Conservation (phyloP, 2,888 invertebrate species). For the Cephus sareptanus region DNA sequence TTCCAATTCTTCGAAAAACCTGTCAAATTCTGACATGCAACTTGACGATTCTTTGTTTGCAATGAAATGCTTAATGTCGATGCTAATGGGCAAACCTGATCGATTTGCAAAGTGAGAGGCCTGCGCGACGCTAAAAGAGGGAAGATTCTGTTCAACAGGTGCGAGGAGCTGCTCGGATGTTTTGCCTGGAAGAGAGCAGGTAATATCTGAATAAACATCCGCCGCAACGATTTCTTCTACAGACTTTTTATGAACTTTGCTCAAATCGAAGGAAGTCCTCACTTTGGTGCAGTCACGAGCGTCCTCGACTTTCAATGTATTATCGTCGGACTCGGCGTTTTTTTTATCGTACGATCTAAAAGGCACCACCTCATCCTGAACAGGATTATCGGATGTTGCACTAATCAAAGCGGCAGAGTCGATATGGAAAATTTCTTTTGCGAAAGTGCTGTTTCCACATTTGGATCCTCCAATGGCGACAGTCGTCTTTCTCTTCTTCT, state of each 20-base stretch:
- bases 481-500: background rate
- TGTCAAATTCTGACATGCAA: background rate
- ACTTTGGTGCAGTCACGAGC: background rate
- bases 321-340: no score
- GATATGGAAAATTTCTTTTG: background rate
- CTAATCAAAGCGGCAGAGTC: background rate
- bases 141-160: background rate
- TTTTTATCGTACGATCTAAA: background rate
- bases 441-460: background rate
- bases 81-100: background rate
- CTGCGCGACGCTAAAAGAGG: background rate
- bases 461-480: background rate
- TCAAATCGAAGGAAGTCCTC: background rate
- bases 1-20: background rate
- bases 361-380: background rate
- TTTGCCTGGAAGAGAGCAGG: background rate
- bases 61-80: background rate
- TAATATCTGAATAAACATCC: background rate
- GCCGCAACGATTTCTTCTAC: background rate
- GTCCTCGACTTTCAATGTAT: no score
- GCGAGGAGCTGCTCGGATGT: background rate
- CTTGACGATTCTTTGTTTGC: background rate
- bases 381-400: background rate
- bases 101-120: background rate
- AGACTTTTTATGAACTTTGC: background rate